Conservation (phyloP, 1,140 invertebrate species). For the Drosophila parvula region DNA sequence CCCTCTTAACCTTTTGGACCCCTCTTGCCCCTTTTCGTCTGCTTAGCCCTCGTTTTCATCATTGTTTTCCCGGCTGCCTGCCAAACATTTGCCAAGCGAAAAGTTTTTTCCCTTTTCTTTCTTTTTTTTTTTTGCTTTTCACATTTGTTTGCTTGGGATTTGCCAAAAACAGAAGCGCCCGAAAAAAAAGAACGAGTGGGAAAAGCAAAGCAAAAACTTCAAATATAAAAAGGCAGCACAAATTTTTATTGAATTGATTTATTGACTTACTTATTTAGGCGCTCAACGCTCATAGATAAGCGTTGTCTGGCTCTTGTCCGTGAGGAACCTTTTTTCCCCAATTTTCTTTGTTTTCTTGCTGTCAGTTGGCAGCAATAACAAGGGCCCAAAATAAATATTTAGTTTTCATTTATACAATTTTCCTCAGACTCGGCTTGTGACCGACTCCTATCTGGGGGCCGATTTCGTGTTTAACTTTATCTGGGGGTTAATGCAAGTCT, state of each 20-base stretch:
- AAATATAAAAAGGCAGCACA: conserved; percentile 65
- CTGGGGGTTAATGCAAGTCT: conserved; percentile 38
- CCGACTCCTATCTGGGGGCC: conserved; percentile 22
- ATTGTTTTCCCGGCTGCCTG: conserved; percentile 47
- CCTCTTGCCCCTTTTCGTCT: not conserved
- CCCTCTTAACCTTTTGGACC: conserved; percentile 53
- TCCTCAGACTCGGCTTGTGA: conserved; percentile 8
- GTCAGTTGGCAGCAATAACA: conserved; percentile 66
- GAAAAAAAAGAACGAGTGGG: conserved; percentile 33
- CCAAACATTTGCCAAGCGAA: conserved; percentile 57
- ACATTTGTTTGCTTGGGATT: conserved; percentile 78
- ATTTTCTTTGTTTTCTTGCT: conserved; percentile 46
- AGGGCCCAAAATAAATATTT: conserved; percentile 76
- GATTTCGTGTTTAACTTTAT: conserved; percentile 65
- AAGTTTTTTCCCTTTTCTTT: conserved; percentile 32
- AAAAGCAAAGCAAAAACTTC: conserved; percentile 48
- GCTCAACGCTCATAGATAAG: conserved; percentile 71
- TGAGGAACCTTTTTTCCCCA: conserved; percentile 54
- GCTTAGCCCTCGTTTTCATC: conserved; percentile 12
- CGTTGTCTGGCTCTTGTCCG: conserved; percentile 26
- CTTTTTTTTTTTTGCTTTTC: conserved; percentile 34
- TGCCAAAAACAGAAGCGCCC: conserved; percentile 46
- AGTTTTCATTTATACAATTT: conserved; percentile 82
- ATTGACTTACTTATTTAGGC: conserved; percentile 82
- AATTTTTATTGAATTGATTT: conserved; percentile 83